These are phyloP conservation scores for Nezara viridula DNA, from an alignment of 2,888 invertebrate species.

Conservation along the genomic window DNA sequence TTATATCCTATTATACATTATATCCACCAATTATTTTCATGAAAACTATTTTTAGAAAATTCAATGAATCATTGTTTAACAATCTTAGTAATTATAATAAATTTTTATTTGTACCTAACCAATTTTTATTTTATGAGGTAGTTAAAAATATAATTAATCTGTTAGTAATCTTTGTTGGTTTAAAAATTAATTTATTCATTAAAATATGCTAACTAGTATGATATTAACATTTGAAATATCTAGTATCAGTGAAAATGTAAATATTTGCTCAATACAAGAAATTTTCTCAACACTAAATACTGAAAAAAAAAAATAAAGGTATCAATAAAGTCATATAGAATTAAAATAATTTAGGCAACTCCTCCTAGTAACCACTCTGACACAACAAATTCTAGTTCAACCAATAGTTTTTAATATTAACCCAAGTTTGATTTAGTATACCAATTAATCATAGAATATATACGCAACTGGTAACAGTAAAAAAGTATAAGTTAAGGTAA, in stretches of 20 bases:
- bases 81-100: neutral
- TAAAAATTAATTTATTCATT: neutral
- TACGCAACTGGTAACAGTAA: neutral
- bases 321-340: neutral
- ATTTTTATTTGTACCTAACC: neutral
- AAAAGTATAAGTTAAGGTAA: neutral
- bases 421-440: neutral
- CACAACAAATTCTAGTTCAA: neutral
- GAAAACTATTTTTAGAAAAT: neutral
- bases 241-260: neutral
- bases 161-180: neutral
- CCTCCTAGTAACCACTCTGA: neutral
- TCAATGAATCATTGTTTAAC: neutral
- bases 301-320: neutral
- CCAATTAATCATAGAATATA: neutral
- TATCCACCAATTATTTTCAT: neutral
- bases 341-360: neutral
- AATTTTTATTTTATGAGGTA: slow-evolving; percentile 5
- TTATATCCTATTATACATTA: too few species aligned
- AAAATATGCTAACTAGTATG: neutral
- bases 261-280: neutral
- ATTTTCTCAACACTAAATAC: neutral
- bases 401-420: neutral
- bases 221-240: neutral
- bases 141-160: neutral